phyloP scores from a whole-genome alignment of 2,113 vertebrate genomes.

The Carollia perspicillata region DNA sequence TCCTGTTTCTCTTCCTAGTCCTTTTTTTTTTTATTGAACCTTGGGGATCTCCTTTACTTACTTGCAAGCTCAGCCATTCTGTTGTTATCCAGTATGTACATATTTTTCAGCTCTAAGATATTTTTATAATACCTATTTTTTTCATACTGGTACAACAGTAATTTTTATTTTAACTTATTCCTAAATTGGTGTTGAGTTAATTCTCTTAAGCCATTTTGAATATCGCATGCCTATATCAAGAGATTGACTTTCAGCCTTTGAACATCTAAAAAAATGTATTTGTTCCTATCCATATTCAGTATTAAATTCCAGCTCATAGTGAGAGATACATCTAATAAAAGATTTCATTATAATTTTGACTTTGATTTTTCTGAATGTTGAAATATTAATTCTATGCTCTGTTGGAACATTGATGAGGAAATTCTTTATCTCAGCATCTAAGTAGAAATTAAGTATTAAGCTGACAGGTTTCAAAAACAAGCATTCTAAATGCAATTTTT shows the following conservation, averaged over 20 bases:
- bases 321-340: not conserved
- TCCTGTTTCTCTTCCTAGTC: not conserved
- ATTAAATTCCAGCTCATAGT: not conserved
- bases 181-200: not conserved
- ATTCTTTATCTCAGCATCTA: slow-evolving; percentile 15
- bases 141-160: not conserved
- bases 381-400: slow-evolving; percentile 23
- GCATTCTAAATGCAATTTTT: slow-evolving; percentile 6
- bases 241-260: not conserved
- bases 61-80: not conserved
- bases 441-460: slow-evolving; percentile 25
- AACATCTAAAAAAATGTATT: slow-evolving; percentile 10
- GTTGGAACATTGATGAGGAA: not conserved
- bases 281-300: not conserved
- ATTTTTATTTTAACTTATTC: not conserved
- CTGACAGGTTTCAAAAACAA: slow-evolving; percentile 14
- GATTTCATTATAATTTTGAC: not conserved
- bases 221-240: not conserved
- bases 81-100: not conserved
- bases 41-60: not conserved
- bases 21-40: no score
- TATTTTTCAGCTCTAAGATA: not conserved
- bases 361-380: slow-evolving; percentile 43
- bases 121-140: not conserved
- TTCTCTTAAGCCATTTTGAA: not conserved